These are phyloP conservation scores for Semotilus atromaculatus DNA, from an alignment of 2,797 vertebrate species.

Conservation along the genomic window DNA sequence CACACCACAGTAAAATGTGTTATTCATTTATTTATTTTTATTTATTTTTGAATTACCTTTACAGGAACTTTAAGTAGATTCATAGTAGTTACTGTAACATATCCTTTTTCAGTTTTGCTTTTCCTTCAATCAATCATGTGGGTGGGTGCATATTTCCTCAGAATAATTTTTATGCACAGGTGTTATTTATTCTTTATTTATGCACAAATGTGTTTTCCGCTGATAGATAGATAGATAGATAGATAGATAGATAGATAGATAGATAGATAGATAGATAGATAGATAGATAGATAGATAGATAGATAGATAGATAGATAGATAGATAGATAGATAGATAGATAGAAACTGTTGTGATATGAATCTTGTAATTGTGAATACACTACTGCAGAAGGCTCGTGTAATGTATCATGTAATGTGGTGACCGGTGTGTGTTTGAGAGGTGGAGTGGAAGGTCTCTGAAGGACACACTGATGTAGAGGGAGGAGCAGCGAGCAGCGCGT, in stretches of 20 bases:
- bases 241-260: not conserved
- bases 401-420: not conserved
- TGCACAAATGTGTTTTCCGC: not conserved
- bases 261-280: slow-evolving; percentile 4
- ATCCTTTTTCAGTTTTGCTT: not conserved
- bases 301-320: slow-evolving; percentile 11
- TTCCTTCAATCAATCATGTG: too few relatives aligned
- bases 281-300: slow-evolving; percentile 2
- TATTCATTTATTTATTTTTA: too few relatives aligned
- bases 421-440: not conserved
- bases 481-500: slow-evolving; percentile 32
- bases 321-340: slow-evolving; percentile 13
- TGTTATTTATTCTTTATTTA: not conserved
- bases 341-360: not conserved
- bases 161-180: not conserved
- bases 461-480: slow-evolving; percentile 38
- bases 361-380: not conserved
- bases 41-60: too few relatives aligned
- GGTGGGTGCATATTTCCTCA: not conserved
- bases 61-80: not conserved
- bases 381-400: not conserved
- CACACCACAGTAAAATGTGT: too few relatives aligned
- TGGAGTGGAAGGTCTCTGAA: slow-evolving; percentile 38
- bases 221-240: not conserved
- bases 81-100: not conserved